Percentiles rank a stretch among this genome's conserved stretches.
Conservation (phyloP, 2,888 invertebrate genomes). For the Pomacea canaliculata region DNA sequence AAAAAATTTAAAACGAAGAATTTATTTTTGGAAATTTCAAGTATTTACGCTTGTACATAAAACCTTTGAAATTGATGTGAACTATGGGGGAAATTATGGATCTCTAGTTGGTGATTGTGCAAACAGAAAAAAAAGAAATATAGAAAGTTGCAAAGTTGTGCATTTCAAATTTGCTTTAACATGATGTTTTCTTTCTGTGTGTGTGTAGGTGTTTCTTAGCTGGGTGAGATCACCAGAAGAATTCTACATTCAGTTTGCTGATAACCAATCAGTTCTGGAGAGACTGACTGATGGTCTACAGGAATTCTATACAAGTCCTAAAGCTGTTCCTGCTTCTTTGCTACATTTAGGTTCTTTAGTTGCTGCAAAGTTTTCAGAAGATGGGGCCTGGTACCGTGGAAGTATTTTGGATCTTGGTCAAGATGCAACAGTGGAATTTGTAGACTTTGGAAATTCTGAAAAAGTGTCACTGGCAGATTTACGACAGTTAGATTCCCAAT, state of each 20-base stretch:
- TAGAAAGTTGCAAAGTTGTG: no score
- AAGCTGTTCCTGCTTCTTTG: slow-evolving; percentile 12
- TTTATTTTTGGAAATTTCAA: no score
- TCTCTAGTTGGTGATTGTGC: no score
- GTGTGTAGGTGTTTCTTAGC: slow-evolving; percentile 13
- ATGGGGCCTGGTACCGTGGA: slow-evolving; percentile 58
- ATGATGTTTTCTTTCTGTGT: neutral
- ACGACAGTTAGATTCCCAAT: slow-evolving; percentile 45
- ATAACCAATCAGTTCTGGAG: slow-evolving; percentile 38
- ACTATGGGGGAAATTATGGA: no score
- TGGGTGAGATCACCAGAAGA: slow-evolving; percentile 46
- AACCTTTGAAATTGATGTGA: no score
- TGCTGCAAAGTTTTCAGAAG: slow-evolving; percentile 56
- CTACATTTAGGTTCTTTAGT: slow-evolving; percentile 47
- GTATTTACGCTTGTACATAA: no score
- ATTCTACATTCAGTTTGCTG: slow-evolving; percentile 56
- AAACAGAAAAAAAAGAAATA: no score
- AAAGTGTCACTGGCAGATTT: slow-evolving; percentile 42
- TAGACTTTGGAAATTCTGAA: slow-evolving; percentile 66
- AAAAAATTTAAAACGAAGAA: no score
- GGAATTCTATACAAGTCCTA: slow-evolving; percentile 5
- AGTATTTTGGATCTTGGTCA: slow-evolving; percentile 36
- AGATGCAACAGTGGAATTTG: slow-evolving; percentile 50
- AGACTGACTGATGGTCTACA: slow-evolving; percentile 40
- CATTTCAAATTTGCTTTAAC: no score